A percentile compares a stretch with the other conserved stretches of the same genome.
These are phyloP conservation scores for Pelobates fuscus DNA, from an alignment of 2,113 vertebrate genomes.

Conservation along the genomic window DNA sequence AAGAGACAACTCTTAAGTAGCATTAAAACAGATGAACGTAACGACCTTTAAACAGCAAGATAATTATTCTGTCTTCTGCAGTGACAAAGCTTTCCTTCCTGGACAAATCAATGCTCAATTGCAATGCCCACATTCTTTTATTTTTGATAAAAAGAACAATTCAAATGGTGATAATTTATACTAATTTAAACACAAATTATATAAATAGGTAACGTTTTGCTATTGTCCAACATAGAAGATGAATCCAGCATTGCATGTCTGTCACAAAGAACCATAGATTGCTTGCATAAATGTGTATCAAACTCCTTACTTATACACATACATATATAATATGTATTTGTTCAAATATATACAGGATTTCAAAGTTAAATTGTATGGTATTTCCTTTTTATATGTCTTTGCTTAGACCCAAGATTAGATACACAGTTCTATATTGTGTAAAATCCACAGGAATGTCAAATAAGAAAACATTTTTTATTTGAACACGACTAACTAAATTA, in stretches of 20 bases:
- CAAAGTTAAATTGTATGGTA: too few relatives aligned
- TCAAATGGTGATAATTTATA: background rate
- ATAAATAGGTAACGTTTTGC: background rate
- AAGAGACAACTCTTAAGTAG: background rate
- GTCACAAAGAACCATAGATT: background rate
- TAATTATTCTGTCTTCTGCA: constrained; percentile 14
- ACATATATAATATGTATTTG: too few relatives aligned
- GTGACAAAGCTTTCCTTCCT: constrained; percentile 27
- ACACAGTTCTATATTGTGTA: too few relatives aligned
- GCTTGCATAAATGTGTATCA: background rate
- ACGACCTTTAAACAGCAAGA: constrained; percentile 25
- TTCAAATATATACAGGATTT: too few relatives aligned
- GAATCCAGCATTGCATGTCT: background rate
- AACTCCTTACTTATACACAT: too few relatives aligned
- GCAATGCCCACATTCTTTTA: background rate
- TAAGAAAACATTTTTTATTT: too few relatives aligned
- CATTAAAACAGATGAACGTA: constrained; percentile 22
- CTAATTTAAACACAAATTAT: constrained; percentile 4
- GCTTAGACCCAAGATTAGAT: too few relatives aligned
- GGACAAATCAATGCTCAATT: constrained; percentile 5
- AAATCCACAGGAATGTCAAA: too few relatives aligned
- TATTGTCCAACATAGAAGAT: background rate
- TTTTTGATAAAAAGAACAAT: background rate
- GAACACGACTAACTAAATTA: too few relatives aligned
- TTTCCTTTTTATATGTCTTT: too few relatives aligned